Percentiles rank a stretch among this genome's conserved stretches.
phyloP scores from a whole-genome alignment of 2,797 vertebrate species.

The Galago senegalensis region DNA sequence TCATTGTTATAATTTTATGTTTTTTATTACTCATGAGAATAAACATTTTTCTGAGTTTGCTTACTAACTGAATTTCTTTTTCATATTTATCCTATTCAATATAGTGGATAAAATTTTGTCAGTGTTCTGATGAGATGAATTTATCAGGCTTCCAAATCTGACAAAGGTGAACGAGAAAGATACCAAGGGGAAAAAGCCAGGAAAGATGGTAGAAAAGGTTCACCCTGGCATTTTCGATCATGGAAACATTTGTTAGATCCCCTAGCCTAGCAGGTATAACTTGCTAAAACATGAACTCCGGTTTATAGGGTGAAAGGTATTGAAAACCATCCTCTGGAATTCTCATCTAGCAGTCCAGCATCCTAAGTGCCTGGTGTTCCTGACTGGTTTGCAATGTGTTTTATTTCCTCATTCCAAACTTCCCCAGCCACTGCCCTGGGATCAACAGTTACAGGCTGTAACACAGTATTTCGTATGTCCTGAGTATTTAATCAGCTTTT shows the following conservation, averaged over 20 bases:
- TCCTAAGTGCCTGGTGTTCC: neutral
- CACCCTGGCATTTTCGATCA: neutral
- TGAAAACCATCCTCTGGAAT: neutral
- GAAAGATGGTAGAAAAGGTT: neutral
- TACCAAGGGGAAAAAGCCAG: neutral
- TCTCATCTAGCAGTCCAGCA: neutral
- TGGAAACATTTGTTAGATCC: neutral
- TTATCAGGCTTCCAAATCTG: neutral
- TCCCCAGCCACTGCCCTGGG: neutral
- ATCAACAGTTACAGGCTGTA: neutral
- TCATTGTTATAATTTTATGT: conserved; percentile 10
- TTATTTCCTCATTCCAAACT: neutral
- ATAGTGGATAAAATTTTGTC: neutral
- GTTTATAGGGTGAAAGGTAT: neutral
- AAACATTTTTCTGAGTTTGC: neutral
- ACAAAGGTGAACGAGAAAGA: neutral
- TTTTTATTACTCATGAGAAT: neutral
- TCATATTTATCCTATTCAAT: neutral
- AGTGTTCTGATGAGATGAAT: neutral
- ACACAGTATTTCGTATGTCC: neutral
- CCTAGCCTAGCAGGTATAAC: neutral
- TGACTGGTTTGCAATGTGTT: neutral
- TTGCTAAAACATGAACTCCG: neutral
- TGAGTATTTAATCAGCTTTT: neutral
- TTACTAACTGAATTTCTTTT: conserved; percentile 24